These are phyloP conservation scores for Sebastes trivittatus DNA, from an alignment of 2,797 vertebrate species.

Conservation along the genomic window DNA sequence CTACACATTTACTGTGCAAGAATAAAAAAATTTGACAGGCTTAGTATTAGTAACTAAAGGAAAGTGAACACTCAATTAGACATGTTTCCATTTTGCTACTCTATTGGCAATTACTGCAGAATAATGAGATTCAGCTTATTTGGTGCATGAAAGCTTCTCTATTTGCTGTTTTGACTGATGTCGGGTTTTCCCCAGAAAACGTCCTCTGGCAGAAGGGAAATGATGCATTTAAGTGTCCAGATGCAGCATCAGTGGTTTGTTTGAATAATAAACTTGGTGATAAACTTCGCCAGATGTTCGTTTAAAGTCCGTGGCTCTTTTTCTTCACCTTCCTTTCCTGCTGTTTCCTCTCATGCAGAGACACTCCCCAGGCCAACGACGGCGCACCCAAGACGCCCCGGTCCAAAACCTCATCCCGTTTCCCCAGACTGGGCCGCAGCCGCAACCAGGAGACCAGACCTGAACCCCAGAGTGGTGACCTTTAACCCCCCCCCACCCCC, in stretches of 20 bases:
- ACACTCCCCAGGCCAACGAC: constrained; percentile 85
- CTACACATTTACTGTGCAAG: not conserved
- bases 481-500: constrained; percentile 76
- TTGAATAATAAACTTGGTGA: constrained; percentile 19
- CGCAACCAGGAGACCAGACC: constrained; percentile 87
- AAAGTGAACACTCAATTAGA: not conserved
- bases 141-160: not conserved
- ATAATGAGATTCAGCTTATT: not conserved
- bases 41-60: not conserved
- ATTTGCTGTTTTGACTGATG: not conserved
- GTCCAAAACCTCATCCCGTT: constrained; percentile 86
- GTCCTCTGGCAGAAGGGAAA: constrained; percentile 17
- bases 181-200: not conserved
- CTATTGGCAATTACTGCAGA: not conserved
- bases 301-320: not conserved
- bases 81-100: not conserved
- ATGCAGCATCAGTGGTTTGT: constrained; percentile 19
- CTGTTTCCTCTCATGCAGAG: constrained; percentile 77
- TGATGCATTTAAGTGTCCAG: constrained; percentile 23
- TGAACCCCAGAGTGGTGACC: constrained; percentile 97
- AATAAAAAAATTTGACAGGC: not conserved
- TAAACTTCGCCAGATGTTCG: constrained; percentile 28
- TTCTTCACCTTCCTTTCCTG: constrained; percentile 12
- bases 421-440: constrained; percentile 89
- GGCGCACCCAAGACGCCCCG: constrained; percentile 81